Base-by-base conservation (phyloP, 2,797 vertebrate genomes). In the Sebastes kiyomatsui region DNA sequence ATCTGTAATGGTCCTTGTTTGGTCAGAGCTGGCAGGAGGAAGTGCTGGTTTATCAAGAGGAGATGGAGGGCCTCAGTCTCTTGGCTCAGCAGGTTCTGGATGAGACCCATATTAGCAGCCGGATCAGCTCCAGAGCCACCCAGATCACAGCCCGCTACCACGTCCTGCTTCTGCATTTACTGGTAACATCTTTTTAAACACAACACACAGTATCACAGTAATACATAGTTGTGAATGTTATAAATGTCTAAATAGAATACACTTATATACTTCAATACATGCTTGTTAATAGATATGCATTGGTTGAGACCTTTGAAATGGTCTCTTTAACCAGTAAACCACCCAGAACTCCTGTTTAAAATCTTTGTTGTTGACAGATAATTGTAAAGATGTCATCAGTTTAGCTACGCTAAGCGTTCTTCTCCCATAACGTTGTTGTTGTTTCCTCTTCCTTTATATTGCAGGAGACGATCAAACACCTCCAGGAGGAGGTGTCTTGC, bases 51-150 rank as follows among this genome's bases (percentile, higher is more conserved):
- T 97, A 97, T 87, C 98, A 97, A 88, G 96, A 97, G 35, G 98
- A 99, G 75, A 97, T 99, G 80, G 98, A 99, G 74, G 97, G 97
- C 42, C 96, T 99, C 25, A 96, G 97, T 4, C 56, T 96, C 5
- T 92, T 98, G 78, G 97, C 97, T 22, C 98, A 99, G 93, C 97
- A 99, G 92, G 96, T 99, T 80, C 91, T 99, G 71, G 97, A 99
- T 18, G 97, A 98, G 87, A 97, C 95, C 33, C 97, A 96, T 1
- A 95, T 96, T 67, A 96, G 94, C 90, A 97, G 96, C 89, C 90
- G 94, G 32, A 95, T 97, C 92, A 96, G 97, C 88, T 95, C 91
- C 87, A 96, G 97, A 92, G 97, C 97, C 67, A 98, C 97, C 0
- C 97, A 98, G 87, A 97, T 99, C 67, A 97, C 97, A 0, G 96